These are phyloP conservation scores for Protonemura montana DNA, from an alignment of 2,888 invertebrate genomes.

Conservation along the genomic window DNA sequence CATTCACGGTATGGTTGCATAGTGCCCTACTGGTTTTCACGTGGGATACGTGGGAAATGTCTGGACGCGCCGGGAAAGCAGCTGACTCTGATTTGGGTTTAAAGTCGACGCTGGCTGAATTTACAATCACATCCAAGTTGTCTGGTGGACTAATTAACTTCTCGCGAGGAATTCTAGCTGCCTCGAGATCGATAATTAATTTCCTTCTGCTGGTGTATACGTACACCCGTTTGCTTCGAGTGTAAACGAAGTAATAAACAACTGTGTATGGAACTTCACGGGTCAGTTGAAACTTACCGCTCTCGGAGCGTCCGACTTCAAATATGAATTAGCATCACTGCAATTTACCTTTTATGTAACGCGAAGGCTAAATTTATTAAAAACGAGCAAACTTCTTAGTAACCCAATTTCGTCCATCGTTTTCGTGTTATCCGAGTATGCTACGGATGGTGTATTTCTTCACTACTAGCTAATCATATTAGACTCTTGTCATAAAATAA, in stretches of 20 bases:
- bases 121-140: conserved; percentile 12
- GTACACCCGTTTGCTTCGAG: neutral
- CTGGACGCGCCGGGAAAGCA: neutral
- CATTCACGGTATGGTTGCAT: neutral
- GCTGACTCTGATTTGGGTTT: conserved; percentile 12
- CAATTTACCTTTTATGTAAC: neutral
- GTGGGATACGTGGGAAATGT: neutral
- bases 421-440: neutral
- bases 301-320: neutral
- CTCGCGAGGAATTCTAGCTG: neutral
- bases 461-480: too few species aligned
- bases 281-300: conserved; percentile 4
- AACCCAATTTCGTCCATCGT: neutral
- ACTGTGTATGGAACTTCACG: conserved; percentile 7
- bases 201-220: neutral
- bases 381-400: neutral
- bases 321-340: neutral
- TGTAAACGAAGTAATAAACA: neutral
- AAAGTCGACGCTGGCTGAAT: conserved; percentile 4
- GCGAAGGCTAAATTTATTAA: neutral
- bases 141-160: conserved; percentile 4
- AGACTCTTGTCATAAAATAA: too few species aligned
- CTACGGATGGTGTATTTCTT: too few species aligned
- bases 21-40: neutral
- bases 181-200: neutral